A percentile compares a stretch with the other conserved stretches of the same genome.
These are phyloP conservation scores for Ochotona curzoniae DNA, from an alignment of 2,113 vertebrate genomes.

Conservation along the genomic window DNA sequence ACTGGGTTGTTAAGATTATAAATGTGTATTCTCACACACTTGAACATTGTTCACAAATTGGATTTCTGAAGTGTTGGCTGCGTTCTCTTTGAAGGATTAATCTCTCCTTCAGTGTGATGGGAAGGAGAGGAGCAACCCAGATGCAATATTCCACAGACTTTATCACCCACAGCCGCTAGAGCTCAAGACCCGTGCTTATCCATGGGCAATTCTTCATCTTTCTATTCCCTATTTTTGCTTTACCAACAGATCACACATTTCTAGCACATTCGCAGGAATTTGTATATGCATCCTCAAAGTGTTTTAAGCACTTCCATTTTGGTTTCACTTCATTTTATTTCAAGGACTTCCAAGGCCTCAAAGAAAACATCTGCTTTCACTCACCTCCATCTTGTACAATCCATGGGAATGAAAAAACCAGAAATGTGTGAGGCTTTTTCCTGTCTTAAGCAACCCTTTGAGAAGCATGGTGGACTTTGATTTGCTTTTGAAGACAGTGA, in stretches of 20 bases:
- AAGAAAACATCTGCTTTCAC: conserved; percentile 44
- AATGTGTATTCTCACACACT: conserved; percentile 73
- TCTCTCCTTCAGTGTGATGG: conserved; percentile 58
- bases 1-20: conserved; percentile 79
- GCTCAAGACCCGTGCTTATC: conserved; percentile 57
- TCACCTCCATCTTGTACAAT: conserved; percentile 56
- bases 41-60: conserved; percentile 79
- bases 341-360: conserved; percentile 47
- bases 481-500: background rate
- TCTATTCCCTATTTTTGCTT: conserved; percentile 63
- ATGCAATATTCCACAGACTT: conserved; percentile 60
- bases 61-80: conserved; percentile 78
- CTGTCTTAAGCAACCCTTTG: background rate
- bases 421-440: background rate
- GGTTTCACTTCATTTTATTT: conserved; percentile 46
- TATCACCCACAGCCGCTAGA: conserved; percentile 58
- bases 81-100: conserved; percentile 76
- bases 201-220: conserved; percentile 63
- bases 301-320: conserved; percentile 55
- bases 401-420: background rate
- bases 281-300: conserved; percentile 35
- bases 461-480: background rate
- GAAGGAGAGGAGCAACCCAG: conserved; percentile 15
- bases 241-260: conserved; percentile 48
- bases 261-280: conserved; percentile 43